Base-by-base conservation (phyloP, 2,888 invertebrate genomes). In the Drosophila mimetica region DNA sequence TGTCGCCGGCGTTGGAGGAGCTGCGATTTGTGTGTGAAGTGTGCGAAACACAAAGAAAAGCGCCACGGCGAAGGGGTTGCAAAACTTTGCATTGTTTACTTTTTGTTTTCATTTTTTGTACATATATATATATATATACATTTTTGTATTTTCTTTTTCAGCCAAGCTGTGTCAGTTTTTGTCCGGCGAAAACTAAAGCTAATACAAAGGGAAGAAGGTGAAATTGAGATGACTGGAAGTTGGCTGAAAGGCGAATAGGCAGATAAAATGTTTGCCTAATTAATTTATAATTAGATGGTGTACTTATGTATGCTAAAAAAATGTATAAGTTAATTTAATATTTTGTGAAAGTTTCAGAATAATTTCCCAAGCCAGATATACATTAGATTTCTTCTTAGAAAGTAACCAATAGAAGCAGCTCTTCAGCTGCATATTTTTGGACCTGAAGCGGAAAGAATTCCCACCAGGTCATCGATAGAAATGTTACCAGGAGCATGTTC, bases 11-110 rank as follows among this genome's bases (percentile, higher is more conserved):
- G 41, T 57, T 51, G 58, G 60, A 65, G 53, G 52, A 54, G 60
- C 84, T 69, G 77, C 81, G 73, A 74, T 79, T 79, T 78, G 77
- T 77, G 63, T 83, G 77, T 55, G 63, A 55, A 79, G 66, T 64
- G 60, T 60, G 71, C 64, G 59, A 64, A 75, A 52, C 51, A 65
- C 51, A 51, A 65, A 39, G 66, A 64, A 65, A 52, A 54, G 48
- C 48, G 42, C 18, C 42, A 13, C 28, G 18, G 59, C 48, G 44
- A 47, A 39, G 30, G 65, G 50, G 64, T 37, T 30, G 30, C 28
- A 18, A 42, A 79, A 77, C 73, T 77, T 79, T 72, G 74, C 69
- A 84, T 82, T 86, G 81, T 71, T 86, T 84, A 80, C 80, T 75
- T 83, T 78, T 81, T 76, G 80, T 75, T 83, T 86, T 69, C 72